Evolutionary conservation across 1,140 invertebrate genomes (phyloP).

Genomic region (Parapsyche elsis): DNA sequence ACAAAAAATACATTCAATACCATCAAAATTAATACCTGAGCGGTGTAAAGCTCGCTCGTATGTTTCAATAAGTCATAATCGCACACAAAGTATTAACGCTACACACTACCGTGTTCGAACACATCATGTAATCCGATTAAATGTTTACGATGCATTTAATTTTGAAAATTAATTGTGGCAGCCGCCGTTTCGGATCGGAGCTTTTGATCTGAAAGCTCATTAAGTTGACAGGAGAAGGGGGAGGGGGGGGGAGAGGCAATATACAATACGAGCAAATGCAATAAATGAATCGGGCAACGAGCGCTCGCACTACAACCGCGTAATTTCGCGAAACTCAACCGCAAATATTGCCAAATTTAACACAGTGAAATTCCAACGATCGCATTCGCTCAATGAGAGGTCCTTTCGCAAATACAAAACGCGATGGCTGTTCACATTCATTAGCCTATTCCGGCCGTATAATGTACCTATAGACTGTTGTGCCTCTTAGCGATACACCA

Average conservation of each 20-base stretch:
- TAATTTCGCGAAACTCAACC: neutral
- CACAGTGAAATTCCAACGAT: neutral
- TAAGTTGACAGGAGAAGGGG: neutral
- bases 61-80: too few species aligned
- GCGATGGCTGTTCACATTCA: slow-evolving; percentile 18
- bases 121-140: neutral
- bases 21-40: too few species aligned
- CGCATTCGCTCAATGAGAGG: neutral
- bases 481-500: neutral
- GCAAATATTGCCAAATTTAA: neutral
- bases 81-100: too few species aligned
- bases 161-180: neutral
- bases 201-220: slow-evolving; percentile 3
- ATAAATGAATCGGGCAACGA: neutral
- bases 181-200: neutral
- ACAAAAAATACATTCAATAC: too few species aligned
- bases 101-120: neutral
- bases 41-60: too few species aligned
- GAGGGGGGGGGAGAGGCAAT: neutral
- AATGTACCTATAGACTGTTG: too few species aligned
- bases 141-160: neutral
- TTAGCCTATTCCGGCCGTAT: neutral
- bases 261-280: neutral
- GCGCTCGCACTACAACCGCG: neutral
- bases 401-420: neutral